Percentiles rank a stretch among this genome's conserved stretches.
Evolutionary conservation across 2,797 vertebrate species (phyloP).

Genomic region (Clangula hyemalis): DNA sequence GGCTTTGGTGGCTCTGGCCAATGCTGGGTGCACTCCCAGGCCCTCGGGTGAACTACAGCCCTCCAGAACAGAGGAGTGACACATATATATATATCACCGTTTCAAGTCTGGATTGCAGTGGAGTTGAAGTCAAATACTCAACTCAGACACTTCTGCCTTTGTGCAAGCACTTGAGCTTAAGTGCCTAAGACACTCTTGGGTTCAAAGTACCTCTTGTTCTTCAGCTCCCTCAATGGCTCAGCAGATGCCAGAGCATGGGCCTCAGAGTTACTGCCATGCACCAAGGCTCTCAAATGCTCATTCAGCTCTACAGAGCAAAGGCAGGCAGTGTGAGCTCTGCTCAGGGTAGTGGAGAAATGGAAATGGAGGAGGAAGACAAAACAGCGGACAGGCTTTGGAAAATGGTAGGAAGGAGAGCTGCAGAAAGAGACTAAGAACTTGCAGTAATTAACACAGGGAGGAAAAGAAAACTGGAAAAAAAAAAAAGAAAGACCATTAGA

Average conservation of each 20-base stretch:
- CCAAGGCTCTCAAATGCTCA: not conserved
- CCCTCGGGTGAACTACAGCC: not conserved
- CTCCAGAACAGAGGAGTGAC: not conserved
- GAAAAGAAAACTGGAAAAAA: not conserved
- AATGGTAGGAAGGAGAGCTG: not conserved
- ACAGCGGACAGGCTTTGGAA: not conserved
- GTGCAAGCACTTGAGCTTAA: not conserved
- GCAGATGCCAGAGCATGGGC: not conserved
- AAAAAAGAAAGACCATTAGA: not conserved
- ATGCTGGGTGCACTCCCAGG: not conserved
- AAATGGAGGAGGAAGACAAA: not conserved
- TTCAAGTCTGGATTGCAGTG: not conserved
- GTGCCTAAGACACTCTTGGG: not conserved
- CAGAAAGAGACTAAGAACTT: not conserved
- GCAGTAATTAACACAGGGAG: not conserved
- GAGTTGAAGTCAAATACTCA: slow-evolving; percentile 5
- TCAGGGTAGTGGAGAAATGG: not conserved
- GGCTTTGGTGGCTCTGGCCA: not conserved
- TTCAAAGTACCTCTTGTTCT: not conserved
- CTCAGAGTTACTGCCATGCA: not conserved
- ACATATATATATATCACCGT: not conserved
- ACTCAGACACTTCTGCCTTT: slow-evolving; percentile 29
- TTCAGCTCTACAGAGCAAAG: not conserved
- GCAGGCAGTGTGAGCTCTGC: not conserved
- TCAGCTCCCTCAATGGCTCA: not conserved